A percentile compares a stretch with the other conserved stretches of the same genome.
These are phyloP conservation scores for Bombus turneri DNA, from an alignment of 1,140 invertebrate species.

Conservation along the genomic window DNA sequence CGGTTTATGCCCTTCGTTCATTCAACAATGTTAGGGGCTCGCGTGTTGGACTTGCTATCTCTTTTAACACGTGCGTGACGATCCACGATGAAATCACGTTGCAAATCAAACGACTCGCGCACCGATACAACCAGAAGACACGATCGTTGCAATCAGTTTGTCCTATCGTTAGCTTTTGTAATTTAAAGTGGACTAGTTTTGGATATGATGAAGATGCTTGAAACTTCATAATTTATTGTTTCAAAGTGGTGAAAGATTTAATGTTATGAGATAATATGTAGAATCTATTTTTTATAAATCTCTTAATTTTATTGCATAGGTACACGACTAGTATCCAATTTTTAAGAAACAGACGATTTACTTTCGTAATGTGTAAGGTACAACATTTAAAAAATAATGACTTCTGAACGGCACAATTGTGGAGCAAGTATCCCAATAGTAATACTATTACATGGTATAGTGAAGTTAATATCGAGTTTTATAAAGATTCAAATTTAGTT, in stretches of 20 bases:
- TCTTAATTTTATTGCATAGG: too few relatives aligned
- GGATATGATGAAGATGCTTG: background rate
- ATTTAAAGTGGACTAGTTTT: background rate
- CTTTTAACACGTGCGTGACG: slow-evolving; percentile 71
- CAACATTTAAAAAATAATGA: background rate
- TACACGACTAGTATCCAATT: too few relatives aligned
- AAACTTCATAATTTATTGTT: background rate
- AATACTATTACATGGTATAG: too few relatives aligned
- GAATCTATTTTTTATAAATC: too few relatives aligned
- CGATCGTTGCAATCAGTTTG: background rate
- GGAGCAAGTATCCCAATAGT: too few relatives aligned
- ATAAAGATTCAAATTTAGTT: slow-evolving; percentile 11
- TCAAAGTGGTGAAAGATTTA: background rate
- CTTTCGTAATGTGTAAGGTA: too few relatives aligned
- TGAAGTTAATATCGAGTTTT: background rate
- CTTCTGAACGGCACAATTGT: background rate
- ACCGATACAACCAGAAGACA: slow-evolving; percentile 3
- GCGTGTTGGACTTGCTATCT: slow-evolving; percentile 67
- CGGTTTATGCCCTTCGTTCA: slow-evolving; percentile 65
- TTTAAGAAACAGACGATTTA: too few relatives aligned
- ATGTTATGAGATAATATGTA: too few relatives aligned
- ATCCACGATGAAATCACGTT: slow-evolving; percentile 57
- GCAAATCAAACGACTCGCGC: slow-evolving; percentile 55
- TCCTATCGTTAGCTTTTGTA: background rate
- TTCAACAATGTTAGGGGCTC: slow-evolving; percentile 65